These are phyloP conservation scores for Timandra comae DNA, from an alignment of 2,888 invertebrate species.

Conservation along the genomic window DNA sequence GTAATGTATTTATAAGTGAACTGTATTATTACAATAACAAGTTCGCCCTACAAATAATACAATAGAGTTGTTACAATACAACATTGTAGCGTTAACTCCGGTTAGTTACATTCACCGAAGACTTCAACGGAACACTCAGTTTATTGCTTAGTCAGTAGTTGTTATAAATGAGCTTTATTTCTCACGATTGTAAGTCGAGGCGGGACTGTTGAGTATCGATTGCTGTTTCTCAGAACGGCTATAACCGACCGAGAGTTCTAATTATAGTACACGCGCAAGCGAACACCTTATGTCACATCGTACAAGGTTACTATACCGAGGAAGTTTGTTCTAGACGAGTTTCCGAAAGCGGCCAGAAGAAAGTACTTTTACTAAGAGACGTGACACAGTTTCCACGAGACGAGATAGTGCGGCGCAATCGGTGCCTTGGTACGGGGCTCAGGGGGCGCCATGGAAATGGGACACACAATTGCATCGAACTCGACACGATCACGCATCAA, in stretches of 20 bases:
- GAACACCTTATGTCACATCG: slow-evolving; percentile 63
- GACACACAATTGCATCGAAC: not conserved
- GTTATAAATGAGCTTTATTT: slow-evolving; percentile 26
- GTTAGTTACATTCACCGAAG: slow-evolving; percentile 17
- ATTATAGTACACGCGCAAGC: slow-evolving; percentile 53
- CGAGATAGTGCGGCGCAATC: slow-evolving; percentile 20
- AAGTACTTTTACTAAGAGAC: slow-evolving; percentile 73
- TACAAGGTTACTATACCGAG: slow-evolving; percentile 64
- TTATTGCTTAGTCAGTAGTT: slow-evolving; percentile 16
- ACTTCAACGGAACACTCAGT: slow-evolving; percentile 10
- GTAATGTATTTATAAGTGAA: no score
- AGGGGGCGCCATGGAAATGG: slow-evolving; percentile 20
- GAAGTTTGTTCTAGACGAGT: slow-evolving; percentile 64
- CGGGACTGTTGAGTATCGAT: slow-evolving; percentile 39
- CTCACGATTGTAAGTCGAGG: slow-evolving; percentile 31
- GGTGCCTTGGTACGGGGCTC: slow-evolving; percentile 18
- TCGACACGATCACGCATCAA: no score
- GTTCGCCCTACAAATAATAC: no score
- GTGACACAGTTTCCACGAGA: slow-evolving; percentile 72
- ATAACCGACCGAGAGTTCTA: slow-evolving; percentile 47
- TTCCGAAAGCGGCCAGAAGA: slow-evolving; percentile 74
- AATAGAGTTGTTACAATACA: slow-evolving; percentile 3
- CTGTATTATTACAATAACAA: no score
- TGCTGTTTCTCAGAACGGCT: slow-evolving; percentile 45
- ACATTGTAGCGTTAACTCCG: slow-evolving; percentile 14